Conservation (phyloP, 1,140 invertebrate species). For the Panagrolaimus sp. region DNA sequence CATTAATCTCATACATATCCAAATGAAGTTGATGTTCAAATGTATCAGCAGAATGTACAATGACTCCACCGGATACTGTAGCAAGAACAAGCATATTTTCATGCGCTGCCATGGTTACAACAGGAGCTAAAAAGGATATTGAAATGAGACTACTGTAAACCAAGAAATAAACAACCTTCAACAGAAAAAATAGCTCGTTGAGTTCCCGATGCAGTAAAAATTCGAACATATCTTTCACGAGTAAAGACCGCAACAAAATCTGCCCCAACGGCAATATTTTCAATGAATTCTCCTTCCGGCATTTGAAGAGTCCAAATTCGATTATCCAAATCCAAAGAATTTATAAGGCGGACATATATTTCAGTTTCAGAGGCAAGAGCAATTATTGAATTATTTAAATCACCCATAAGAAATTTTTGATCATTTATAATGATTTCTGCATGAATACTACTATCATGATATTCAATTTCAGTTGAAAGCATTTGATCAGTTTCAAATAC, state of each 20-base stretch:
- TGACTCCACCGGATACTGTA: not conserved
- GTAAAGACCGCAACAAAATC: not conserved
- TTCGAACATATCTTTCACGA: not conserved
- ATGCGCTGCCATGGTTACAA: not conserved
- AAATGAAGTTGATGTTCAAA: not conserved
- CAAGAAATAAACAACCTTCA: not conserved
- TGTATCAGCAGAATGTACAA: not conserved
- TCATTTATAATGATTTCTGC: constrained; percentile 6
- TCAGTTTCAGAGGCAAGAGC: not conserved
- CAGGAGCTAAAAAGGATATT: not conserved
- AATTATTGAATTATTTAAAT: not conserved
- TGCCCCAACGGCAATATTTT: not conserved
- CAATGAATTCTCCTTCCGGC: not conserved
- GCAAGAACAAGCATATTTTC: not conserved
- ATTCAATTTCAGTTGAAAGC: constrained; percentile 1
- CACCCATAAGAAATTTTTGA: not conserved
- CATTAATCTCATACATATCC: not conserved
- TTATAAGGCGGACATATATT: not conserved
- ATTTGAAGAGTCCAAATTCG: not conserved
- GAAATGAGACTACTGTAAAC: not conserved
- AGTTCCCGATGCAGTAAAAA: not conserved
- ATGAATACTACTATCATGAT: not conserved
- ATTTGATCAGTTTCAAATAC: not conserved
- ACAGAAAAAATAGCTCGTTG: not conserved
- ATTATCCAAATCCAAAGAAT: not conserved